phyloP scores from a whole-genome alignment of 2,888 invertebrate genomes.

The Eupithecia subumbrata region DNA sequence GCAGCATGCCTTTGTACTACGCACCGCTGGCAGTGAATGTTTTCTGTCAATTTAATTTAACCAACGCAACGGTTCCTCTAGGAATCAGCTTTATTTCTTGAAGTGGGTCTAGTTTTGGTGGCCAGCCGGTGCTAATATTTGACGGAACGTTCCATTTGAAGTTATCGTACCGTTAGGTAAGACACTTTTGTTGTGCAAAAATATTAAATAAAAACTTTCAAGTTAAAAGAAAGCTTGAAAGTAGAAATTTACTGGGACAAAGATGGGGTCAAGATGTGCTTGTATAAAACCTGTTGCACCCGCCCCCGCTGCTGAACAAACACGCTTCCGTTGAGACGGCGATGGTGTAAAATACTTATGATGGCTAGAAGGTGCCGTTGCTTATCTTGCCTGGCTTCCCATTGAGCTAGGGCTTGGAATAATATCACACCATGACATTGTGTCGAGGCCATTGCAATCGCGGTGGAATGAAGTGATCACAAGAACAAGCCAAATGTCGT shows the following conservation, averaged over 20 bases:
- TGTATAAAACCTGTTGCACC: background rate
- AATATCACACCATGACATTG: background rate
- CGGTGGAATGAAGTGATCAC: background rate
- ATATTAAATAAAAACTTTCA: no score
- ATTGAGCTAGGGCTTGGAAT: background rate
- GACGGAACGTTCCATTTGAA: background rate
- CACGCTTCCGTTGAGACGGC: background rate
- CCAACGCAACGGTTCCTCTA: background rate
- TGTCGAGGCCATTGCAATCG: background rate
- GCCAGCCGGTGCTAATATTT: background rate
- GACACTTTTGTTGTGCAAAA: no score
- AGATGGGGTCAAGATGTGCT: background rate
- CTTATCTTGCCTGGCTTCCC: background rate
- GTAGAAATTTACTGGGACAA: background rate
- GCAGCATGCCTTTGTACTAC: background rate
- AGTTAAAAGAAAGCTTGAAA: no score
- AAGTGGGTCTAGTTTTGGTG: background rate
- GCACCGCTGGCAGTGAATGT: background rate
- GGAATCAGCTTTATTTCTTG: background rate
- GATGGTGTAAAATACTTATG: background rate
- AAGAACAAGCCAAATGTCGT: background rate
- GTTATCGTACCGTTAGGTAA: no score
- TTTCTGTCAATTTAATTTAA: background rate
- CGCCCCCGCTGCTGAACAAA: background rate
- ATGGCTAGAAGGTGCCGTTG: background rate